Evolutionary conservation across 1,140 invertebrate genomes (phyloP), one percentile per base, ranked within the genome.

Genomic region (Drosophila melanica): DNA sequence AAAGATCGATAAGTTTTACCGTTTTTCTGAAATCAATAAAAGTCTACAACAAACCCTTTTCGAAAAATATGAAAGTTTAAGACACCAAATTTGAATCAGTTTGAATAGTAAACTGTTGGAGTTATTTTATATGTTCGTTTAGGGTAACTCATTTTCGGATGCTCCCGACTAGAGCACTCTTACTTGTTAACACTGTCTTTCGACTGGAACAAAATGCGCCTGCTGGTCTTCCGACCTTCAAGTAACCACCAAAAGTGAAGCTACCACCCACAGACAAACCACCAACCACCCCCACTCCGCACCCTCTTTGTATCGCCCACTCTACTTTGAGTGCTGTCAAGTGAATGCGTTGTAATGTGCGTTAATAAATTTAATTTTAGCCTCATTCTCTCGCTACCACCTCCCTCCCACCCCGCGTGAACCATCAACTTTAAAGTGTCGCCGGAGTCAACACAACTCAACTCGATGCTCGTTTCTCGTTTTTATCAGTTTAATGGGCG

Each of bases 401-500:
- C 33, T 41, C 8, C 45, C 27, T 1, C 20, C 27, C 12, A 12
- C 20, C 30, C 12, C n/a, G 35, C 16, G 8, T 27, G 14, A 81
- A 68, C 60, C 72, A 79, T 81, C 81, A 75, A 82, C 57, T 87
- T 87, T 87, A 87, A 87, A 87, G 84, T 87, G 84, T 87, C 82
- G 81, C 70, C 50, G 10, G 45, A 66, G 35, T 72, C 62, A 54
- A 62, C 74, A 67, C 55, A 73, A 66, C 64, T 68, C 64, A 68
- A 74, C 63, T 74, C 75, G 64, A 60, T 65, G 77, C 78, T 68
- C 79, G 82, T 87, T 64, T 73, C 75, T 65, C 79, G 82, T 87
- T 87, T 87, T 87, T 87, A 87, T 87, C 84, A 87, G 82, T 87
- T 87, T 89, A 87, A 87, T 87, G 84, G 82, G 79, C 79, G 82